Base-by-base conservation (phyloP, 2,113 vertebrate genomes). In the Tachycineta bicolor region DNA sequence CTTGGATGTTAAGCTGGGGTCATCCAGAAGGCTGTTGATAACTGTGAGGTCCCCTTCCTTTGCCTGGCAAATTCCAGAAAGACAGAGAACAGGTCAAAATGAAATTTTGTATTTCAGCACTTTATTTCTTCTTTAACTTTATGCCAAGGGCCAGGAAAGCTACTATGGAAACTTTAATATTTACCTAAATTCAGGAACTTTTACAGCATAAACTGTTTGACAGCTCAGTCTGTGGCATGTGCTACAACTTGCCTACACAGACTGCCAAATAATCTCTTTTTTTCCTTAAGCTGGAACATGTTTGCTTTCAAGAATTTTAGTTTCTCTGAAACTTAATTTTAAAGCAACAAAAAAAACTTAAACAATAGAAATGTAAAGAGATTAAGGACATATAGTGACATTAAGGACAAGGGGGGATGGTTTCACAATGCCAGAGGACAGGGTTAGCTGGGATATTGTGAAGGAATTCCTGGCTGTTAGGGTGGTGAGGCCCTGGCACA, bases 31-130 rank as follows among this genome's bases (percentile, higher is more conserved):
- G 73, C 97, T 98, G 96, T 98, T 98, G 97, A 99, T 98, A 56
- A 98, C 90, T 29, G 96, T 96, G 91, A 99, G 97, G 96, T 99
- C 98, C 6, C 98, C 99, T 98, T 99, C 98, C 97, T 99, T 99
- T 28, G 98, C 98, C 98, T 99, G 90, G 46, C 20, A 87, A 97
- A 92, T 91, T 87, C 74, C 81, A 93, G 90, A 91, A 93, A 90
- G 71, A 95, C 39, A 93, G 22, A 79, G 58, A 39, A 85, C 3
- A 93, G 13, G 53, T 93, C 37, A 94, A 49, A 91, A 83, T 28
- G 5, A 70, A 70, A 60, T n/a, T 44, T 58, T 34, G 6, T 58
- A 39, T 77, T 65, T 80, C 6, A 2, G 46, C 47, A 64, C 25
- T 59, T 81, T 16, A 63, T 50, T 83, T 65, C 14, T 93, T 59